Evolutionary conservation across 2,888 invertebrate species (phyloP), one percentile per base, ranked within the genome.

Genomic region (Rhabditoides inermis): DNA sequence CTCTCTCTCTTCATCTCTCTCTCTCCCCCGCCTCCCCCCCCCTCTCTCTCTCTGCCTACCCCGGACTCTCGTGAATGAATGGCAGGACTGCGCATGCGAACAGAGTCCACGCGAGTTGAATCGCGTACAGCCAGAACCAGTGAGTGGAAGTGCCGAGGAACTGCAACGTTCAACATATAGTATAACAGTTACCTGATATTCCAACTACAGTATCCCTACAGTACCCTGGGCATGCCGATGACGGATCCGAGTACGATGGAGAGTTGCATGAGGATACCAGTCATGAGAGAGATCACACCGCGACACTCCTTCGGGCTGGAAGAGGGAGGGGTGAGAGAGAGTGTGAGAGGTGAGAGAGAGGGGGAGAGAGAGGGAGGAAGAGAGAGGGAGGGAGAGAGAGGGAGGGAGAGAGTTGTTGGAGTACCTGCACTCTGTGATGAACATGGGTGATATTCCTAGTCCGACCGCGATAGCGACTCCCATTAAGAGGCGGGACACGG

Each of bases 121-220:
- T 45, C n/a, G 52, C 50, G 49, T 70, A 70, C 35, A 70, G 57
- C 18, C 51, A 32, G 58, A 63, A 63, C 70, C 69, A 70, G 12
- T 10, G 7, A 12, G 32, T 40, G 2, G 36, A 5, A 3, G 53
- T 56, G 42, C 70, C 69, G 12, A 63, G 41, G 10, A 69, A 42
- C 55, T 55, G 23, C 30, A 48, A 20, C 27, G 18, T n/a, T 44
- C 7, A 10, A 32, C 15, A 10, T 32, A 10, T 32, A 32, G 32
- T 12, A 32, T 32, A 20, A 15, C 7, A 39, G 18, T 39, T 39
- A 39, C 10, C 1, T 1, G 40, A 10, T 15, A n/a, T 1, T 39
- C 10, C 32, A 15, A 32, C 15, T 15, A 10, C 7, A 6, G 6
- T 32, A 6, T 32, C 32, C 15, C 32, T 32, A 15, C 1, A 25